These are phyloP conservation scores for Amphipoea lucens DNA, from an alignment of 2,888 invertebrate species.

Conservation along the genomic window DNA sequence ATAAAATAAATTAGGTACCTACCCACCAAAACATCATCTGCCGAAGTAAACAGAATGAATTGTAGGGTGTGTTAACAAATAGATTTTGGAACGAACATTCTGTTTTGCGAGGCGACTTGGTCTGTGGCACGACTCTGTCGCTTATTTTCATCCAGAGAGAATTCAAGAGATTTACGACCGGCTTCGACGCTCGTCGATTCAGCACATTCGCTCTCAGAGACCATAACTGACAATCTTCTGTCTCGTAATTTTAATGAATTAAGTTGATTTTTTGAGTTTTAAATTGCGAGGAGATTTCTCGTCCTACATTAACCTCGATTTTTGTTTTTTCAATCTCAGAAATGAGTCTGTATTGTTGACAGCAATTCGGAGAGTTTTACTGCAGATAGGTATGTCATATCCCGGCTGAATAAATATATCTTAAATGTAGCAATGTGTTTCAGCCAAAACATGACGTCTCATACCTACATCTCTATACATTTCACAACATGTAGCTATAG, in stretches of 20 bases:
- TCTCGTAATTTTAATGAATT: conserved; percentile 85
- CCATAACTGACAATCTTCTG: conserved; percentile 86
- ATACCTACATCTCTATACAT: conserved; percentile 12
- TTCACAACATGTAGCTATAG: conserved; percentile 27
- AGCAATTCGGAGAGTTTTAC: conserved; percentile 61
- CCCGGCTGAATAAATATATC: conserved; percentile 59
- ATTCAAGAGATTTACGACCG: conserved; percentile 86
- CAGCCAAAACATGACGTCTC: conserved; percentile 43
- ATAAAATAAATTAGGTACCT: conserved; percentile 27
- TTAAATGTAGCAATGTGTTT: conserved; percentile 44
- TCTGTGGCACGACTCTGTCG: conserved; percentile 73
- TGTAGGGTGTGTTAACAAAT: conserved; percentile 9
- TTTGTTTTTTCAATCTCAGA: conserved; percentile 49
- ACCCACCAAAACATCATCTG: conserved; percentile 10
- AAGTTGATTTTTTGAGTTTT: conserved; percentile 77
- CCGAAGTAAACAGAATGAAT: conserved; percentile 19
- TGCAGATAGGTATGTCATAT: conserved; percentile 49
- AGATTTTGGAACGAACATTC: conserved; percentile 48
- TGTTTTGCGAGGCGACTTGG: conserved; percentile 56
- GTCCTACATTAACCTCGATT: conserved; percentile 58
- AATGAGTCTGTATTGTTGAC: conserved; percentile 60
- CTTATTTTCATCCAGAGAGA: conserved; percentile 86
- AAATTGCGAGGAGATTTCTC: conserved; percentile 56
- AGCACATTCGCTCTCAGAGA: conserved; percentile 85
- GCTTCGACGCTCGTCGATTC: conserved; percentile 85